Base-by-base conservation (phyloP, 2,113 vertebrate species). In the Apteryx owenii region DNA sequence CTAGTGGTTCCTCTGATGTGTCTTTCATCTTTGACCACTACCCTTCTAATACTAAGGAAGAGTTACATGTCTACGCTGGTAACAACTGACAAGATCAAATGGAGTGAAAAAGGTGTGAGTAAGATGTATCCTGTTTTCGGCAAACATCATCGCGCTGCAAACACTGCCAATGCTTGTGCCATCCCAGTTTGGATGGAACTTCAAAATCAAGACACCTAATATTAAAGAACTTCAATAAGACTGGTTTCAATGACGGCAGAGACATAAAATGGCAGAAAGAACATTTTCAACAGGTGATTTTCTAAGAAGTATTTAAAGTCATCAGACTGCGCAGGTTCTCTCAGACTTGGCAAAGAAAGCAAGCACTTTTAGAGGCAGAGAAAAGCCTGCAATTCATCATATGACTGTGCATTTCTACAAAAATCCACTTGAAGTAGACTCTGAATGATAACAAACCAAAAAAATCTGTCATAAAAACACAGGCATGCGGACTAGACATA, bases 1-100 rank as follows among this genome's bases (percentile, higher is more conserved):
- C 2, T 0, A 83, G 31, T 44, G 9, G 12, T 46, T 81, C 82
- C 71, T 60, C 31, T 7, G 2, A 73, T 0, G 1, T 7, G 21
- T 16, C 20, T 94, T 94, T 79, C 23, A 61, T 18, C 79, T 85
- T 64, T 48, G 42, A 83, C 8, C 40, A 56, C 56, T 48, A 28
- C 9, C 60, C 75, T 79, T 44, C 33, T 69, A 88, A 85, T 51
- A 76, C 4, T 44, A n/a, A 85, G 36, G 51, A 64, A 88, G 9
- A 92, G 81, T 25, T 51, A 23, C 15, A 3, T 5, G 20, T 48
- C 29, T 46, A 31, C 64, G 31, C 33, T 62, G 18, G 31, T 58
- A 81, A 65, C 16, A 64, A 40, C 21, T 44, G 18, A 69, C 33
- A 73, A 21, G 5, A 72, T 19, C 19, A 44, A 72, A 70, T 19